phyloP scores from a whole-genome alignment of 2,888 invertebrate species.

The Chalcis sispes region DNA sequence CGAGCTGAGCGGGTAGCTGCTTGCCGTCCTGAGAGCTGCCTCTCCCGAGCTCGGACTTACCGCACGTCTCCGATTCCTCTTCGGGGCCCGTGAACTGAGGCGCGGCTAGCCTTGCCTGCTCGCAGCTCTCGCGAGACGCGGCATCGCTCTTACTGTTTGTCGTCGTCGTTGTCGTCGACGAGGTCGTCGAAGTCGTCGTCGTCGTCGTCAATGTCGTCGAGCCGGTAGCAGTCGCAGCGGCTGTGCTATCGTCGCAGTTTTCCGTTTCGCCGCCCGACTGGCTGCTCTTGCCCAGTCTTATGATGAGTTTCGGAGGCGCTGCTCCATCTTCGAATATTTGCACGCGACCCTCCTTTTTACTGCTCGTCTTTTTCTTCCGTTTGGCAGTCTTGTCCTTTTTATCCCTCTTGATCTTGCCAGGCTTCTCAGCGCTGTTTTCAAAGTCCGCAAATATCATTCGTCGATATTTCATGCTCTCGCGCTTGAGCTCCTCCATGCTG shows the following conservation, averaged over 20 bases:
- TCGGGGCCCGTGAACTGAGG: neutral
- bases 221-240: neutral
- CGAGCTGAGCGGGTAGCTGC: constrained; percentile 53
- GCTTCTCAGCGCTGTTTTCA: constrained; percentile 78
- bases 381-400: constrained; percentile 79
- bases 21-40: constrained; percentile 48
- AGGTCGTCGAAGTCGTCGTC: neutral
- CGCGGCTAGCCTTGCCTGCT: constrained; percentile 14
- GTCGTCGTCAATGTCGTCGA: neutral
- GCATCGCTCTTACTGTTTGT: no score
- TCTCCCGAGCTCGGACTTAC: constrained; percentile 41
- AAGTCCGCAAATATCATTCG: constrained; percentile 91
- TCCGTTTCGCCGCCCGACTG: constrained; percentile 49
- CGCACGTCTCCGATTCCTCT: constrained; percentile 11
- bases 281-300: constrained; percentile 80
- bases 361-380: constrained; percentile 77
- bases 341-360: constrained; percentile 77
- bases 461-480: constrained; percentile 92
- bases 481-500: constrained; percentile 87
- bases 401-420: constrained; percentile 72
- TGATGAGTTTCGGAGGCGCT: constrained; percentile 85
- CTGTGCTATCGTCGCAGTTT: neutral
- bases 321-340: constrained; percentile 80
- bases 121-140: constrained; percentile 12
- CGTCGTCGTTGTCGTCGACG: neutral